These are phyloP conservation scores for Loris lydekkerianus DNA, from an alignment of 2,797 vertebrate species.

Conservation along the genomic window DNA sequence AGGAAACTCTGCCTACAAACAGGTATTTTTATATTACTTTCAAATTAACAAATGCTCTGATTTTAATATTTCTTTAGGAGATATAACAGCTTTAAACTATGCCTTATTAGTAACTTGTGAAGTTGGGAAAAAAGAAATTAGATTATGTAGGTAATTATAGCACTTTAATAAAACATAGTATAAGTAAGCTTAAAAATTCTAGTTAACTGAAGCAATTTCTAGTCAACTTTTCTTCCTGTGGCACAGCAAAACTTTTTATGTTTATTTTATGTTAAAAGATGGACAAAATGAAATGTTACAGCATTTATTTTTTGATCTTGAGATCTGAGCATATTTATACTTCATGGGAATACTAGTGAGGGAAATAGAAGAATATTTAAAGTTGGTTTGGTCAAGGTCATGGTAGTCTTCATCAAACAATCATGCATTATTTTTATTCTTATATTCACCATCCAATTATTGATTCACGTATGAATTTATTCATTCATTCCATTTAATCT, in stretches of 20 bases:
- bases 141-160: conserved; percentile 27
- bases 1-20: neutral
- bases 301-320: neutral
- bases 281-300: neutral
- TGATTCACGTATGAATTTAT: neutral
- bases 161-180: conserved; percentile 45
- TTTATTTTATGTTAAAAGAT: conserved; percentile 1
- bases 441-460: neutral
- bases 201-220: conserved; percentile 26
- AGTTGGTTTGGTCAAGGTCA: neutral
- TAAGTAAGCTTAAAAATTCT: conserved; percentile 29
- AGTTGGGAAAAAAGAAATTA: conserved; percentile 61
- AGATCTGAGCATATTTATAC: neutral
- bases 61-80: conserved; percentile 65
- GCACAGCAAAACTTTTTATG: neutral
- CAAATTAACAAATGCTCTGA: neutral
- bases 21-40: conserved; percentile 34
- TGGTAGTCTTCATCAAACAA: neutral
- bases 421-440: neutral
- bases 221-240: neutral
- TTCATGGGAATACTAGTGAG: neutral
- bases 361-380: neutral
- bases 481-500: neutral
- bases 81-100: neutral
- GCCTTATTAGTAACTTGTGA: conserved; percentile 60